Percentiles rank a stretch among this genome's conserved stretches.
Evolutionary conservation across 2,113 vertebrate genomes (phyloP).

Genomic region (Tricholaema leucomelas): DNA sequence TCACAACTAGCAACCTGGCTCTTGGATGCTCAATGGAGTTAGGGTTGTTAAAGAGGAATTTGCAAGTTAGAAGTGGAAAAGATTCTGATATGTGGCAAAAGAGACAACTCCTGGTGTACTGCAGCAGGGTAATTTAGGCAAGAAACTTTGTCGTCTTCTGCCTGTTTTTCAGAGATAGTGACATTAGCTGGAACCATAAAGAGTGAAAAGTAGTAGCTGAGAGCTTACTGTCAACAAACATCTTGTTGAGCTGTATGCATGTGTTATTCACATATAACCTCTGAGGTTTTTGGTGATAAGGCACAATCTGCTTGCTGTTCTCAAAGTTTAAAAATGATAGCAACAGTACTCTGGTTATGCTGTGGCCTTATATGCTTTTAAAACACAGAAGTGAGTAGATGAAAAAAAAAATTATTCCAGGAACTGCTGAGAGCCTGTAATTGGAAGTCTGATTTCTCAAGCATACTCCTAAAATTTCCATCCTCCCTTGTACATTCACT

Average conservation of each 20-base stretch:
- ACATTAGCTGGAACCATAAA: background rate
- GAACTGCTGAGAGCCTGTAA: background rate
- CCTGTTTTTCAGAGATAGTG: background rate
- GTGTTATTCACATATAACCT: background rate
- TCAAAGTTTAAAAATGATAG: background rate
- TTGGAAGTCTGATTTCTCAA: constrained; percentile 13
- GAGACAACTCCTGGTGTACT: background rate
- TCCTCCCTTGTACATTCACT: background rate
- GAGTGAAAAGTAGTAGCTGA: background rate
- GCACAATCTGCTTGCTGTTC: background rate
- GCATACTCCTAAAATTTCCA: constrained; percentile 47
- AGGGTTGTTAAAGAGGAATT: background rate
- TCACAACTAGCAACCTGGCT: background rate
- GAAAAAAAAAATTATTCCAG: background rate
- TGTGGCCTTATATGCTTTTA: background rate
- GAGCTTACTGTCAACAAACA: background rate
- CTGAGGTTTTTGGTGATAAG: background rate
- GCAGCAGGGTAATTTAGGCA: background rate
- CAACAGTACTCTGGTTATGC: background rate
- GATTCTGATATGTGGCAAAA: background rate
- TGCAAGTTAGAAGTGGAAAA: background rate
- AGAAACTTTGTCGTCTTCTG: background rate
- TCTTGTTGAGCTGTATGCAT: background rate
- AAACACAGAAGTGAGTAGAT: background rate
- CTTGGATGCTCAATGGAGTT: background rate